phyloP scores from a whole-genome alignment of 2,113 vertebrate species.

The Grus americana region DNA sequence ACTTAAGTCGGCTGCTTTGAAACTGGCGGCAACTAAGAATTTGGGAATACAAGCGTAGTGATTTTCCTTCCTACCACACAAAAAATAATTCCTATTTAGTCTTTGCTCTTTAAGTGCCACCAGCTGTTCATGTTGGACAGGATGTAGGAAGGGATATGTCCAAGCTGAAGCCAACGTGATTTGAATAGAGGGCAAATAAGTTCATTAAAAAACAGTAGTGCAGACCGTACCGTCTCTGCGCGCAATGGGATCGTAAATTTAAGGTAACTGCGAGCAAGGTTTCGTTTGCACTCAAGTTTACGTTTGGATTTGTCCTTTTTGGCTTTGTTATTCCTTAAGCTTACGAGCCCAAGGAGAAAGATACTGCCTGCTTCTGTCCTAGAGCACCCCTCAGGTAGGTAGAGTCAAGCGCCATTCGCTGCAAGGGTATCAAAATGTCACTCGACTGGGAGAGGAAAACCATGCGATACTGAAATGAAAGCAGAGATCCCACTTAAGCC shows the following conservation, averaged over 20 bases:
- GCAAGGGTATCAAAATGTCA: neutral
- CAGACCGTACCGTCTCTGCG: neutral
- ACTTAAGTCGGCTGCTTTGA: neutral
- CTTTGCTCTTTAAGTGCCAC: neutral
- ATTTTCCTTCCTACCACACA: neutral
- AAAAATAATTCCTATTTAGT: neutral
- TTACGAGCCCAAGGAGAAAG: neutral
- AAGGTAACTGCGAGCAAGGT: neutral
- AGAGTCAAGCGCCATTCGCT: neutral
- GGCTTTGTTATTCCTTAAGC: neutral
- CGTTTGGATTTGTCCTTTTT: neutral
- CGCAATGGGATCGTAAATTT: accelerated
- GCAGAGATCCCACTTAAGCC: neutral
- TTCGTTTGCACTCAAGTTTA: neutral
- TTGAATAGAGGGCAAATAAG: neutral
- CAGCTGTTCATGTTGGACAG: conserved; percentile 9
- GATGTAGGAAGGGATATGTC: neutral
- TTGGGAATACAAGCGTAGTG: neutral
- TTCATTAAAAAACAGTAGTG: neutral
- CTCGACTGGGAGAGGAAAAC: neutral
- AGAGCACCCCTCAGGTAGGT: neutral
- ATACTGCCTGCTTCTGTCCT: neutral
- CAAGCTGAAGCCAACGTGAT: neutral
- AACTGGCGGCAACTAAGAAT: neutral
- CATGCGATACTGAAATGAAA: too few species aligned